Conservation (phyloP, 2,888 invertebrate species). For the Sabellastarte sp. region DNA sequence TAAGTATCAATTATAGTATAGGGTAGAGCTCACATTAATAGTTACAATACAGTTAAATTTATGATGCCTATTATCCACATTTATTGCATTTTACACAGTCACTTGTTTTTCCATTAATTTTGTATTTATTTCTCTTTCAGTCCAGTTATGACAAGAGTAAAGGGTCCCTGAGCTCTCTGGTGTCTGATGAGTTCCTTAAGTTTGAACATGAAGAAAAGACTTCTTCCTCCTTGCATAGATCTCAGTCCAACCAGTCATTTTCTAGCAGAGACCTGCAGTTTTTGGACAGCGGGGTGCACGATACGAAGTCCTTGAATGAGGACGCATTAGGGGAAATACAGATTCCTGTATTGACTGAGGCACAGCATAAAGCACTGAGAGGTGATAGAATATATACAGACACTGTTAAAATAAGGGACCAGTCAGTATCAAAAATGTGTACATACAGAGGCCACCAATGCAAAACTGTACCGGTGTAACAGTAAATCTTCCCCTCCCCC, state of each 20-base stretch:
- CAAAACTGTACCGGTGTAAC: too few relatives aligned
- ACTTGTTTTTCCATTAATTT: too few relatives aligned
- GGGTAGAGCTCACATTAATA: too few relatives aligned
- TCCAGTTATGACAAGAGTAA: not conserved
- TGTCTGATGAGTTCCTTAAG: constrained; percentile 34
- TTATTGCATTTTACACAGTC: too few relatives aligned
- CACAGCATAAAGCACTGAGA: constrained; percentile 54
- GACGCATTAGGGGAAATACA: constrained; percentile 49
- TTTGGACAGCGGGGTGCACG: constrained; percentile 25
- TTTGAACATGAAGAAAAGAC: constrained; percentile 11
- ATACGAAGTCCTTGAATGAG: constrained; percentile 41
- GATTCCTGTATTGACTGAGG: constrained; percentile 53
- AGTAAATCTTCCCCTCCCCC: too few relatives aligned
- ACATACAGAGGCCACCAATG: too few relatives aligned
- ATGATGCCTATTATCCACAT: too few relatives aligned
- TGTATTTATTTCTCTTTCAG: not conserved
- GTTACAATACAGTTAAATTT: too few relatives aligned
- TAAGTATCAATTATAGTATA: too few relatives aligned
- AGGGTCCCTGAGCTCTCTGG: constrained; percentile 26
- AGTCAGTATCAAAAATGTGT: too few relatives aligned
- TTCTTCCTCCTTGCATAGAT: constrained; percentile 12
- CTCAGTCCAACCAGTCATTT: constrained; percentile 17
- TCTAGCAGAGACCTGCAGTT: constrained; percentile 2
- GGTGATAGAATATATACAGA: too few relatives aligned
- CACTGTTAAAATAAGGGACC: too few relatives aligned